Evolutionary conservation across 2,797 vertebrate genomes (phyloP), one percentile per base, ranked within the genome.

Genomic region (Sebastes oblongus): DNA sequence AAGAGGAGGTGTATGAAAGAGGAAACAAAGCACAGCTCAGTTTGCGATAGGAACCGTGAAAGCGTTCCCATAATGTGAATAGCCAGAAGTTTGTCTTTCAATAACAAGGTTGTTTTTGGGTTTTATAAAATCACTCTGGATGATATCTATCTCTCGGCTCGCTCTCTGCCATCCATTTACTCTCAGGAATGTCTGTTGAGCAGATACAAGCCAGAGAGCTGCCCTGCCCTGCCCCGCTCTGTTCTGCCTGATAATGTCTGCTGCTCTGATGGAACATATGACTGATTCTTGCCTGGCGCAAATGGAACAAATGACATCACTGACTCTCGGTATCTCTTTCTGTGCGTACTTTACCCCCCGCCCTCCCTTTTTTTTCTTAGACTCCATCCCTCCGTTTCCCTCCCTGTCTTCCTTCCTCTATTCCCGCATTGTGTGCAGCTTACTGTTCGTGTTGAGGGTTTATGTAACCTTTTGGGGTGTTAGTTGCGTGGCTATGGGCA

Each of bases 271-370:
- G 91, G 93, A 94, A 94, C 92, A 92, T 94, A 91, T 94, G 92
- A 94, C 87, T 89, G 86, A 86, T 72, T 89, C 89, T 88, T 85
- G 86, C 91, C 85, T 91, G 86, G 81, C 91, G 89, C 82, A 84
- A 85, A 54, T 94, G 94, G 95, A 95, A 95, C 88, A 94, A 93
- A 95, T 96, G 89, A 96, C 94, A 94, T 95, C 94, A 96, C 81
- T 62, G 80, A 69, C 86, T 90, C 74, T 25, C 34, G 69, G 89
- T 93, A 94, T 94, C 93, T 93, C 80, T 83, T 74, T 90, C 83
- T 91, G 80, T 86, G 86, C 62, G 32, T 78, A 60, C 84, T 70
- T 22, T 42, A 22, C 68, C 54, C 59, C n/a, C 77, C 78, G 75
- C 72, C 24, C 29, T 32, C 66, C 25, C 69, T 8, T 54, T n/a